These are phyloP conservation scores for Epiblema foenella DNA, from an alignment of 2,888 invertebrate species.

Conservation along the genomic window DNA sequence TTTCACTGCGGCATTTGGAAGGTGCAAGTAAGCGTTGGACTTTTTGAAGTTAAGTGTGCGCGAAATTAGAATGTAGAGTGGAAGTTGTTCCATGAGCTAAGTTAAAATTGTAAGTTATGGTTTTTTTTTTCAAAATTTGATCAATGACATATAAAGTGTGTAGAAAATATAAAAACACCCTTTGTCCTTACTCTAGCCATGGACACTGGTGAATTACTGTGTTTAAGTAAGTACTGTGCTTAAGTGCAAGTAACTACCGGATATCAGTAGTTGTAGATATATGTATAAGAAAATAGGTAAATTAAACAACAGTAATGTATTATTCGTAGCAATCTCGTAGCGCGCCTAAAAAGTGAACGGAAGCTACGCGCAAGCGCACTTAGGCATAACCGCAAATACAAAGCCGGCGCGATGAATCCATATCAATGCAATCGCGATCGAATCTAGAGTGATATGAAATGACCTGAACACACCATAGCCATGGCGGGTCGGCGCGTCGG, in stretches of 20 bases:
- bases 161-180: too few relatives aligned
- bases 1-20: slow-evolving; percentile 29
- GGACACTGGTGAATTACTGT: too few relatives aligned
- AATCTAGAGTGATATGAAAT: slow-evolving; percentile 45
- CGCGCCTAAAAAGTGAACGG: slow-evolving; percentile 23
- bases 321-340: slow-evolving; percentile 35
- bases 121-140: neutral
- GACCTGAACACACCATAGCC: slow-evolving; percentile 51
- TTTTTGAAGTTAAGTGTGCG: slow-evolving; percentile 4
- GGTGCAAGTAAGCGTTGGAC: slow-evolving; percentile 38
- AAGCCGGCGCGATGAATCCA: slow-evolving; percentile 6
- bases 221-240: too few relatives aligned
- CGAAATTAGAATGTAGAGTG: neutral
- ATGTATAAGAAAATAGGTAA: neutral
- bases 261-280: too few relatives aligned
- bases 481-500: slow-evolving; percentile 51
- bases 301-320: neutral
- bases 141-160: too few relatives aligned
- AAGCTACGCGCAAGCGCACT: slow-evolving; percentile 9
- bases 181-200: too few relatives aligned
- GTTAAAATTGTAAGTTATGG: slow-evolving; percentile 1
- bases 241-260: too few relatives aligned
- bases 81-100: neutral
- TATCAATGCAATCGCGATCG: slow-evolving; percentile 34
- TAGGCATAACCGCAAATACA: neutral